phyloP scores from a whole-genome alignment of 2,797 vertebrate species.

The Simalia tracyae region DNA sequence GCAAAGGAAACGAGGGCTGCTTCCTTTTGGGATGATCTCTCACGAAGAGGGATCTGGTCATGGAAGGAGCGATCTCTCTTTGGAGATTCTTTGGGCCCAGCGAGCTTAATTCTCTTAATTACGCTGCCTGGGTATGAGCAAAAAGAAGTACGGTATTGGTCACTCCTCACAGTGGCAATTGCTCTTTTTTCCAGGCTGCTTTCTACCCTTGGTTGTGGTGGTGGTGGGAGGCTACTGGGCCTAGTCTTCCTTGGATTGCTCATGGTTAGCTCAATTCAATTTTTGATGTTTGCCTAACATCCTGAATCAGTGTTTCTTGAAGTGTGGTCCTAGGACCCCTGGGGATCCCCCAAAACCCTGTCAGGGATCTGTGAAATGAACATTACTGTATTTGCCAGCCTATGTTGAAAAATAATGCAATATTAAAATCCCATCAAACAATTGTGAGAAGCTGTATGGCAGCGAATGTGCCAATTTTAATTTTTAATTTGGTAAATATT shows the following conservation, averaged over 20 bases:
- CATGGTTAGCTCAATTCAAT: not conserved
- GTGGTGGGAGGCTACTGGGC: not conserved
- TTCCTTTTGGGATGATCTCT: not conserved
- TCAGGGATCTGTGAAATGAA: not conserved
- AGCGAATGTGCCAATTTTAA: not conserved
- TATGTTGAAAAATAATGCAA: not conserved
- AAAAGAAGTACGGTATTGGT: not conserved
- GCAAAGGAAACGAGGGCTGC: not conserved
- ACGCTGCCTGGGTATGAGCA: not conserved
- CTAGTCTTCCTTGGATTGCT: not conserved
- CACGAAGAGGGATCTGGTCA: not conserved
- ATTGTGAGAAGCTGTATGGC: not conserved
- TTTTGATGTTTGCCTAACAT: not conserved
- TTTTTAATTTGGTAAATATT: not conserved
- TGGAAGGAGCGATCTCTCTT: not conserved
- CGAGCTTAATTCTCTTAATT: not conserved
- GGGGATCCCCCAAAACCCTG: not conserved
- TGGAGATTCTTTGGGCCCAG: not conserved
- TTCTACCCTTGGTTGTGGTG: not conserved
- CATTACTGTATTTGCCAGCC: not conserved
- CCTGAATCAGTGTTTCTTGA: not conserved
- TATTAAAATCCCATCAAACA: not conserved
- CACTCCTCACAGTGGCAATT: not conserved
- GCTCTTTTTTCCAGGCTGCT: not conserved
- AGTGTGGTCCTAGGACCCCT: not conserved